phyloP scores from a whole-genome alignment of 2,797 vertebrate genomes.

The Mormyrops attenuatus region DNA sequence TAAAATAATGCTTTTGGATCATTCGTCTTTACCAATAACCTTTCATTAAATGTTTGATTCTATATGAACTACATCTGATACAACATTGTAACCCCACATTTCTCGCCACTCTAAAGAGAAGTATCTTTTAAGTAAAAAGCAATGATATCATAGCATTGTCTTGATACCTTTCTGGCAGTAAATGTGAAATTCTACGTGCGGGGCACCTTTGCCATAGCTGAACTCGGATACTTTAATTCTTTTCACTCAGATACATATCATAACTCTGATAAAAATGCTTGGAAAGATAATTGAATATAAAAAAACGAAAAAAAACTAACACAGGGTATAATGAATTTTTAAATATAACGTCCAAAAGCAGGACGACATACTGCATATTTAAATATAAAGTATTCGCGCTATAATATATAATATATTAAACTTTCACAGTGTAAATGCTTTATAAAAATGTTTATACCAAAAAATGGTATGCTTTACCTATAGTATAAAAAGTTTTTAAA shows the following conservation, averaged over 20 bases:
- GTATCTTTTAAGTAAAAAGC: background rate
- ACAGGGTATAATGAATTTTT: background rate
- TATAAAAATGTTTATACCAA: background rate
- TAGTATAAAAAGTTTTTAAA: background rate
- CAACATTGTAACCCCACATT: background rate
- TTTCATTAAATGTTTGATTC: background rate
- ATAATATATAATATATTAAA: background rate
- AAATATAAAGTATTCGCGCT: background rate
- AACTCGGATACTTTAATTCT: background rate
- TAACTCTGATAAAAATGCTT: background rate
- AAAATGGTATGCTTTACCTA: background rate
- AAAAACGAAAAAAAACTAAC: background rate
- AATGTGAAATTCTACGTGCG: background rate
- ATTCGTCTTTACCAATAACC: background rate
- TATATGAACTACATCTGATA: background rate
- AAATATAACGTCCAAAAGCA: background rate
- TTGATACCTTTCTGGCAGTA: background rate
- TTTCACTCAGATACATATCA: background rate
- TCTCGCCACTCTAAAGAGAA: background rate
- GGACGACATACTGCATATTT: background rate
- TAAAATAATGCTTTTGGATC: background rate
- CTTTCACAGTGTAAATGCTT: background rate
- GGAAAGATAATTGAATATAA: background rate
- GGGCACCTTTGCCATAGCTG: background rate
- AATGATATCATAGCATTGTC: background rate